Percentiles rank a stretch among this genome's conserved stretches.
phyloP scores from a whole-genome alignment of 2,113 vertebrate genomes.

The Garra rufa region DNA sequence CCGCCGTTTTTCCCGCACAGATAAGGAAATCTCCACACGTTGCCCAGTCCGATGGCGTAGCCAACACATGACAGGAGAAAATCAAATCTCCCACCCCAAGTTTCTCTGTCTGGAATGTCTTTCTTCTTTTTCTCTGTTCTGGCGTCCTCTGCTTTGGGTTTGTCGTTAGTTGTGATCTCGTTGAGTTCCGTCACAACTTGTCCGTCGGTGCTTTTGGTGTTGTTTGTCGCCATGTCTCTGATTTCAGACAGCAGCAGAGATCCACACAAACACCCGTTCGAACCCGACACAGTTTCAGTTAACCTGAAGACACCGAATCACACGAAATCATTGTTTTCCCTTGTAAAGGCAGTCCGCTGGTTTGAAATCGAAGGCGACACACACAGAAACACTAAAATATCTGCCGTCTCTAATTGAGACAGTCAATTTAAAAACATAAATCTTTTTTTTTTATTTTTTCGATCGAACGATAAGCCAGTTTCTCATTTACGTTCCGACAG shows the following conservation, averaged over 20 bases:
- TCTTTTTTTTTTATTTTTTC: background rate
- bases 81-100: slow-evolving; percentile 95
- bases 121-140: slow-evolving; percentile 89
- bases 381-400: background rate
- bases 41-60: slow-evolving; percentile 97
- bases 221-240: slow-evolving; percentile 93
- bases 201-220: slow-evolving; percentile 89
- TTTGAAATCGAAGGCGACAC: background rate
- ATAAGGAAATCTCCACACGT: slow-evolving; percentile 98
- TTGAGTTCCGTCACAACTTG: slow-evolving; percentile 92
- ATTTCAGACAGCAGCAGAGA: slow-evolving; percentile 85
- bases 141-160: slow-evolving; percentile 90
- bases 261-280: slow-evolving; percentile 98
- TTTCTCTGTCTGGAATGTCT: slow-evolving; percentile 89
- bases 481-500: background rate
- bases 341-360: background rate
- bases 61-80: slow-evolving; percentile 99
- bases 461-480: background rate
- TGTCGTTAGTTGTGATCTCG: slow-evolving; percentile 90
- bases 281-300: slow-evolving; percentile 58
- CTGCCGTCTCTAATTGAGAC: background rate
- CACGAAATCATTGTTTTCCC: slow-evolving; percentile 37
- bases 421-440: background rate
- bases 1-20: slow-evolving; percentile 98
- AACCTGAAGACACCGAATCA: slow-evolving; percentile 70